Evolutionary conservation across 1,140 invertebrate species (phyloP), one percentile per base, ranked within the genome.

Genomic region (Meteorus sp.): DNA sequence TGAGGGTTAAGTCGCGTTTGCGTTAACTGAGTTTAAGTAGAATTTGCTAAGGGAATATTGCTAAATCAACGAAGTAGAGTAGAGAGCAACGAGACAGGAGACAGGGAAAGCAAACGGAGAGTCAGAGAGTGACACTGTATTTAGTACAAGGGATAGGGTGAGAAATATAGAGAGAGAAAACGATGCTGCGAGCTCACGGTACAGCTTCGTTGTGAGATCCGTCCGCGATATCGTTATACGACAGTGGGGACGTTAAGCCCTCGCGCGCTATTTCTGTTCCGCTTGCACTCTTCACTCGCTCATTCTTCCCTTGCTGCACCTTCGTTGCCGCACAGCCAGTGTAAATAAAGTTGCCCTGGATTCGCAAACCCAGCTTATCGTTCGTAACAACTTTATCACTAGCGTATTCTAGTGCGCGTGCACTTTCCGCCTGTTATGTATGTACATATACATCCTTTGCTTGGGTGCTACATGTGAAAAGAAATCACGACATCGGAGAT

Each of bases 351-450:
- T 60, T 63, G 58, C 54, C 58, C 55, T 60, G 58, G 58, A 63
- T 63, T 63, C 39, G 50, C 52, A 15, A 41, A 56, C 39, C 55
- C 22, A 55, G 58, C 62, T 63, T 63, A 63, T 63, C 62, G 62
- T 60, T 53, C 53, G 50, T 63, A 63, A 63, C 58, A 57, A 59
- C 62, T 63, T 63, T 63, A 63, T 63, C 62, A 63, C 62, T 55
- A 45, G 15, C 43, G 50, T 63, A 63, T 60, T 60, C 60, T 50
- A 57, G 44, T 57, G 57, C 47, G 57, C 54, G 39, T 45, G 52
- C 53, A 60, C 55, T 53, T 58, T 19, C 41, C 35, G 33, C 22
- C 39, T 45, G 39, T 50, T 20, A 37, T 56, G 35, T 56, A 22
- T 56, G 13, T 31, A 45, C 45, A 50, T 41, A 31, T 44, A 44